phyloP scores from a whole-genome alignment of 2,888 invertebrate species.

The Incurvaria masculella region DNA sequence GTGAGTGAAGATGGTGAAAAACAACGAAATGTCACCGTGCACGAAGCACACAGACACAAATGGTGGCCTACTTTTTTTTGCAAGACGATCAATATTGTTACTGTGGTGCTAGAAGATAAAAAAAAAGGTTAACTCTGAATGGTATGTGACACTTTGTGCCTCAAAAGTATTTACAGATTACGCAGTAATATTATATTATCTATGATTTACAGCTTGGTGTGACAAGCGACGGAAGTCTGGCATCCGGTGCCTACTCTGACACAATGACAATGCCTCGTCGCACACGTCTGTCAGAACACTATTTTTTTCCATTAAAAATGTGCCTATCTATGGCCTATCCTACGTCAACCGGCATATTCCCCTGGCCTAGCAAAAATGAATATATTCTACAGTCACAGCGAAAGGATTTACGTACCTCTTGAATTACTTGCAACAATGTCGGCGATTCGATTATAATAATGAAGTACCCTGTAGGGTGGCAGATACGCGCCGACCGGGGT shows the following conservation, averaged over 20 bases:
- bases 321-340: slow-evolving; percentile 11
- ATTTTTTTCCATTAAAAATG: slow-evolving; percentile 9
- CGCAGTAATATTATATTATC: no score
- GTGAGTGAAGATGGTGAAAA: no score
- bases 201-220: no score
- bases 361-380: slow-evolving; percentile 20
- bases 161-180: not conserved
- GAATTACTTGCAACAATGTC: slow-evolving; percentile 45
- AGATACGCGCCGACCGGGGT: slow-evolving; percentile 21
- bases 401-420: slow-evolving; percentile 28
- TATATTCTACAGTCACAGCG: no score
- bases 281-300: not conserved
- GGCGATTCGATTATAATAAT: slow-evolving; percentile 23
- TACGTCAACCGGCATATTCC: slow-evolving; percentile 20
- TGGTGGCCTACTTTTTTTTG: no score
- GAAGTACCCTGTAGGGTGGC: slow-evolving; percentile 17
- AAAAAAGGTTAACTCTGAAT: slow-evolving; percentile 1
- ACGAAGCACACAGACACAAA: no score
- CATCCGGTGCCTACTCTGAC: not conserved
- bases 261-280: not conserved
- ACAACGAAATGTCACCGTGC: no score
- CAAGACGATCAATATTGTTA: no score
- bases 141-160: slow-evolving; percentile 5
- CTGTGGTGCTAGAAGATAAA: slow-evolving; percentile 4
- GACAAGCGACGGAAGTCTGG: not conserved